These are phyloP conservation scores for Carollia perspicillata DNA, from an alignment of 2,113 vertebrate species.

Conservation along the genomic window DNA sequence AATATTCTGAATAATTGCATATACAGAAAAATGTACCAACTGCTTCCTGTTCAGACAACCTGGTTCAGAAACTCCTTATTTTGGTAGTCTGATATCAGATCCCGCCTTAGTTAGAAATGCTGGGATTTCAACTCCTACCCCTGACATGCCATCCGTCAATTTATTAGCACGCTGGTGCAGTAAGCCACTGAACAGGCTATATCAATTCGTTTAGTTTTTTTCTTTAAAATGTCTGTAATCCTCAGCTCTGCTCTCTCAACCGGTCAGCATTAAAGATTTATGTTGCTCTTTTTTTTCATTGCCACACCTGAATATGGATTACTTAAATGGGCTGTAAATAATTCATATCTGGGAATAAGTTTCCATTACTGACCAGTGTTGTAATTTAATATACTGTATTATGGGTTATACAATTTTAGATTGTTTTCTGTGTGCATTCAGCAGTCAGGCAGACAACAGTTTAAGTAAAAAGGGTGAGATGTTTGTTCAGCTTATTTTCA, in stretches of 20 bases:
- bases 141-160: slow-evolving; percentile 88
- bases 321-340: slow-evolving; percentile 99
- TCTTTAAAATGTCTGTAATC: slow-evolving; percentile 88
- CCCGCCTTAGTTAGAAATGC: slow-evolving; percentile 82
- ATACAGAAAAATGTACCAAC: slow-evolving; percentile 72
- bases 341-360: slow-evolving; percentile 98
- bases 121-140: slow-evolving; percentile 80
- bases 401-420: slow-evolving; percentile 88
- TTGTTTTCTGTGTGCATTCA: slow-evolving; percentile 89
- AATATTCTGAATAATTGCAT: slow-evolving; percentile 73
- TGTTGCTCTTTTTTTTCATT: slow-evolving; percentile 90
- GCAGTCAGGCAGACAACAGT: slow-evolving; percentile 84
- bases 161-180: slow-evolving; percentile 86
- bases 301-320: slow-evolving; percentile 99
- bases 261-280: slow-evolving; percentile 93
- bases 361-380: slow-evolving; percentile 94
- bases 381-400: slow-evolving; percentile 98
- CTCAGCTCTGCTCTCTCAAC: slow-evolving; percentile 88
- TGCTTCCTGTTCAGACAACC: slow-evolving; percentile 80
- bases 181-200: slow-evolving; percentile 84
- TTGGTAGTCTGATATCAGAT: slow-evolving; percentile 80
- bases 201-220: slow-evolving; percentile 81
- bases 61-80: slow-evolving; percentile 82
- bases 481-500: slow-evolving; percentile 84
- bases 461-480: slow-evolving; percentile 85